phyloP scores from a whole-genome alignment of 2,888 invertebrate species.

The Heliothis peltigera region DNA sequence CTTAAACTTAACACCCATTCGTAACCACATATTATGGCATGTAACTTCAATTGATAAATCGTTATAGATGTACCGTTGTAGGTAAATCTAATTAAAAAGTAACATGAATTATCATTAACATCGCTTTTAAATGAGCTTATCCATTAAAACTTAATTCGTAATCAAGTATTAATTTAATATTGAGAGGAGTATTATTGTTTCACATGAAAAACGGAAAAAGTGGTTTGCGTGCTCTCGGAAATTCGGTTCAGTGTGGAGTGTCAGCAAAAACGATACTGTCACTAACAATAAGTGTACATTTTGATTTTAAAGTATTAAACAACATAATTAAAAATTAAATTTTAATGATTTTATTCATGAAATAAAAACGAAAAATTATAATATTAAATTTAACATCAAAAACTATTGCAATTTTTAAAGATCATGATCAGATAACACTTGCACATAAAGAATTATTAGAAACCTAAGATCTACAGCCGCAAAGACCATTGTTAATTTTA shows the following conservation, averaged over 20 bases:
- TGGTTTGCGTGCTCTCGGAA: slow-evolving; percentile 20
- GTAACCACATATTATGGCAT: too few relatives aligned
- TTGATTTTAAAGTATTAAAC: background rate
- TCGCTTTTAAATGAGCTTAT: background rate
- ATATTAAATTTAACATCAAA: too few relatives aligned
- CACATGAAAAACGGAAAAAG: slow-evolving; percentile 27
- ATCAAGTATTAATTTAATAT: slow-evolving; percentile 17
- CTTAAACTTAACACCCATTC: too few relatives aligned
- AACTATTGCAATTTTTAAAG: too few relatives aligned
- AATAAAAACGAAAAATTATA: too few relatives aligned
- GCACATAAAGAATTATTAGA: too few relatives aligned
- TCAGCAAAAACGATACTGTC: slow-evolving; percentile 27
- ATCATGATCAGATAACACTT: too few relatives aligned
- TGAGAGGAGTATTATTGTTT: slow-evolving; percentile 9
- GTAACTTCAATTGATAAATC: background rate
- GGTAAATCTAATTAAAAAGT: background rate
- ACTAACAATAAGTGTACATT: background rate
- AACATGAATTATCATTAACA: background rate
- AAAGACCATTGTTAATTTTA: too few relatives aligned
- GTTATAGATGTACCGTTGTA: background rate
- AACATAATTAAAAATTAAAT: background rate
- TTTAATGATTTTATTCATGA: background rate
- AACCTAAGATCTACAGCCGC: too few relatives aligned
- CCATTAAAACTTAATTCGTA: slow-evolving; percentile 15
- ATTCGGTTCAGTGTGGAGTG: slow-evolving; percentile 21